Base-by-base conservation (phyloP, 2,113 vertebrate species). In the Scolopax mira region DNA sequence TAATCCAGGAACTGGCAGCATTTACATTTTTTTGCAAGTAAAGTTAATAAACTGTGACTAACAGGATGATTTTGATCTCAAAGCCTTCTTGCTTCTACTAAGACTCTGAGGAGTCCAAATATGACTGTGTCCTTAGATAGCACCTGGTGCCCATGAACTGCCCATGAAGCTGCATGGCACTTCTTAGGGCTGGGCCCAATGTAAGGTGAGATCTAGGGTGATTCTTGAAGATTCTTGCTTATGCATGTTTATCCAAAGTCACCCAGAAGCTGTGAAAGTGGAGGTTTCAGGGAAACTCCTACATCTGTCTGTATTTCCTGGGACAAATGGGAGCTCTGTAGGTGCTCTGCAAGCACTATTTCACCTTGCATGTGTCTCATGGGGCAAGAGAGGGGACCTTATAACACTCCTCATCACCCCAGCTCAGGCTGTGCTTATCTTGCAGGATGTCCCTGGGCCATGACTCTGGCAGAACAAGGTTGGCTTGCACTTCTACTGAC, bases 1-100 rank as follows among this genome's bases (percentile, higher is more conserved):
- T 44, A 33, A 44, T 74, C 79, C 85, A 88, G 90, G 35, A 92
- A 31, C 75, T 80, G 60, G 41, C 52, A 88, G 64, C n/a, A 46
- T 31, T 30, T 49, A 21, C 6, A 4, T 12, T 49, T 31, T 57
- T 72, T 61, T 60, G 7, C 11, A 57, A 57, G 30, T 41, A 28
- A 66, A 85, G 64, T 60, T 74, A 94, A 88, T 83, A 84, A 86
- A 90, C 79, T 52, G 39, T 81, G 85, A 88, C 85, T 92, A 85
- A 90, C 46, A 94, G 46, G 62, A 85, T 89, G 22, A 85, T 65
- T 85, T 89, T 79, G 33, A 67, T 39, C 33, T 79, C 74, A 79
- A 88, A 82, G 30, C 18, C 35, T 93, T 90, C 77, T 82, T 77
- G 19, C 70, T 89, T 54, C 35, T 87, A 14, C 19, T 15, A 58